Conservation (phyloP, 2,888 invertebrate genomes). For the Mayetiola destructor region DNA sequence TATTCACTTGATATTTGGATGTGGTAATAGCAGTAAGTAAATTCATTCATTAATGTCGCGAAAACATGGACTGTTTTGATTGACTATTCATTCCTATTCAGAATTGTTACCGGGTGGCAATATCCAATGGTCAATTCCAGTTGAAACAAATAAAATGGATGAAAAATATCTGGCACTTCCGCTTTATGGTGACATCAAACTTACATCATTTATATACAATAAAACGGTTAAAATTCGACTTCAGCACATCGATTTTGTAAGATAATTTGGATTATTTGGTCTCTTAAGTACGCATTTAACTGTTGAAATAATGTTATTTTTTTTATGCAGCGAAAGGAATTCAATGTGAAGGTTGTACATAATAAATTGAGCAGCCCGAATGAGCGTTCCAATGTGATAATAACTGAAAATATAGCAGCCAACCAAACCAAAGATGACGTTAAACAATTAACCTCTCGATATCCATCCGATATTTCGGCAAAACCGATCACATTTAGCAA, state of each 20-base stretch:
- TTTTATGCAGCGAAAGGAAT: slow-evolving; percentile 28
- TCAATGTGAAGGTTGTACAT: slow-evolving; percentile 33
- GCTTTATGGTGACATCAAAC: slow-evolving; percentile 41
- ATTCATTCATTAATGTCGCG: neutral
- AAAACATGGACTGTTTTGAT: neutral
- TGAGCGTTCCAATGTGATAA: neutral
- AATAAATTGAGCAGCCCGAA: slow-evolving; percentile 25
- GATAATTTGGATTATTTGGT: too few relatives aligned
- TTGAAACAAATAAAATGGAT: slow-evolving; percentile 36
- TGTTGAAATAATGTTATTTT: slow-evolving; percentile 15
- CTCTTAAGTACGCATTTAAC: too few relatives aligned
- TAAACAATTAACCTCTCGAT: too few relatives aligned
- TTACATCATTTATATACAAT: slow-evolving; percentile 17
- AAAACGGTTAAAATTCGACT: slow-evolving; percentile 12
- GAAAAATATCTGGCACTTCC: slow-evolving; percentile 47
- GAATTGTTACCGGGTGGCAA: neutral
- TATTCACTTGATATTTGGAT: slow-evolving; percentile 32
- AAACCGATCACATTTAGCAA: neutral
- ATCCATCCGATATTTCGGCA: neutral
- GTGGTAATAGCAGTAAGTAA: slow-evolving; percentile 25
- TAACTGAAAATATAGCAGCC: neutral
- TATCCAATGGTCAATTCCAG: slow-evolving; percentile 38
- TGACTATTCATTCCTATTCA: slow-evolving; percentile 1
- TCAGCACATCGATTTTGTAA: slow-evolving; percentile 14
- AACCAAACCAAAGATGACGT: too few relatives aligned